Conservation (phyloP, 2,888 invertebrate species). For the Eugnorisma glareosa region DNA sequence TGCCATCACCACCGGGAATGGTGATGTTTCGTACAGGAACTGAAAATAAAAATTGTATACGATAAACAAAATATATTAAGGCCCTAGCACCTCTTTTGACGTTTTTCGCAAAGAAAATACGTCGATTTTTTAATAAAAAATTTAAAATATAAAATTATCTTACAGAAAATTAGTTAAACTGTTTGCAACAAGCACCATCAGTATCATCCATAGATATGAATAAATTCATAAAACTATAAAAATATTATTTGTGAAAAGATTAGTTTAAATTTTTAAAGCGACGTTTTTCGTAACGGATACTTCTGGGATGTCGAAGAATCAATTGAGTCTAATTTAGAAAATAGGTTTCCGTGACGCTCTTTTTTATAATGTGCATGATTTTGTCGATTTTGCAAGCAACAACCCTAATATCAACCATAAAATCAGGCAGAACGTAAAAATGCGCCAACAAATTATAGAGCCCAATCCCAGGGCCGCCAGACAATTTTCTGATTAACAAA, state of each 20-base stretch:
- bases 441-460: no score
- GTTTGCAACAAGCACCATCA: not conserved
- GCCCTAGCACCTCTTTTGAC: not conserved
- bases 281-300: no score
- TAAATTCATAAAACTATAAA: no score
- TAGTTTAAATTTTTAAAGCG: no score
- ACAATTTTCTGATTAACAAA: no score
- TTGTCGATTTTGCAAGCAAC: not conserved
- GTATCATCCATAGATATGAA: no score
- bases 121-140: not conserved
- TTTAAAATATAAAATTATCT: not conserved
- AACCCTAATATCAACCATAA: not conserved
- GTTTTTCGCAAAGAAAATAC: no score
- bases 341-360: not conserved
- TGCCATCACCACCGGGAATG: conserved; percentile 88
- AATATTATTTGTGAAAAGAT: no score
- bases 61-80: not conserved
- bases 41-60: conserved; percentile 71
- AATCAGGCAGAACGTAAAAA: not conserved
- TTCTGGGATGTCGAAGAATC: not conserved
- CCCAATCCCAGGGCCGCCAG: no score
- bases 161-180: not conserved
- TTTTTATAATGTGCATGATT: not conserved
- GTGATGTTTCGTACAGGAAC: conserved; percentile 88
- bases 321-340: not conserved